Evolutionary conservation across 1,140 invertebrate species (phyloP).

Genomic region (Drosophila triauraria): DNA sequence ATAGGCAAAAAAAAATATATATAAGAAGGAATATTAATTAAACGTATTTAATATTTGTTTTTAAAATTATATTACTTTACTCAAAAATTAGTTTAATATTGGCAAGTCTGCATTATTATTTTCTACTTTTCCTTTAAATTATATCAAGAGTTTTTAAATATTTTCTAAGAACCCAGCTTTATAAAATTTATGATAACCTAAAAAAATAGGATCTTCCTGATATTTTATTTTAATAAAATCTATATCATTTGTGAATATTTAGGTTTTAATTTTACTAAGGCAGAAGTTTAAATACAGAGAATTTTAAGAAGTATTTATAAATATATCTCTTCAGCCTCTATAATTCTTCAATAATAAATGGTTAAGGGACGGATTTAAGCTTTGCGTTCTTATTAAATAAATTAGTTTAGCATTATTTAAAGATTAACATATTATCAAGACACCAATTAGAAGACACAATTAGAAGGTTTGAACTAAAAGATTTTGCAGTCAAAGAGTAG

Average conservation of each 20-base stretch:
- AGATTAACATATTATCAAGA: constrained; percentile 9
- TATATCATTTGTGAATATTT: background rate
- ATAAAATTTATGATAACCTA: background rate
- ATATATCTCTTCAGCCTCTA: background rate
- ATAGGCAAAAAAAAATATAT: constrained; percentile 11
- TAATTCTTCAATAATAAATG: background rate
- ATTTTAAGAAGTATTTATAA: background rate
- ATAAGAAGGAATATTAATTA: background rate
- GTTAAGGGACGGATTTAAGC: constrained; percentile 7
- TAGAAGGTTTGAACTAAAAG: constrained; percentile 32
- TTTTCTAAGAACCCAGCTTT: background rate
- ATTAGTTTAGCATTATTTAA: constrained; percentile 23
- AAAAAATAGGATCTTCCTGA: background rate
- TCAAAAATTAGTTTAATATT: background rate
- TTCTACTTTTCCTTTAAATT: background rate
- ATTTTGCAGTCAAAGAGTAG: constrained; percentile 48
- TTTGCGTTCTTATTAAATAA: constrained; percentile 1
- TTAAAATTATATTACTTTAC: background rate
- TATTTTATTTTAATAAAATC: background rate
- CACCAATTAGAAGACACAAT: constrained; percentile 41
- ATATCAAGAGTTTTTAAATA: background rate
- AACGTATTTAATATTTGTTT: background rate
- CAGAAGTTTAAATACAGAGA: background rate
- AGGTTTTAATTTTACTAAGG: background rate
- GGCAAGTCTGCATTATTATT: background rate